Base-by-base conservation (phyloP, 1,140 invertebrate genomes). In the Drosophila nigromelanica region DNA sequence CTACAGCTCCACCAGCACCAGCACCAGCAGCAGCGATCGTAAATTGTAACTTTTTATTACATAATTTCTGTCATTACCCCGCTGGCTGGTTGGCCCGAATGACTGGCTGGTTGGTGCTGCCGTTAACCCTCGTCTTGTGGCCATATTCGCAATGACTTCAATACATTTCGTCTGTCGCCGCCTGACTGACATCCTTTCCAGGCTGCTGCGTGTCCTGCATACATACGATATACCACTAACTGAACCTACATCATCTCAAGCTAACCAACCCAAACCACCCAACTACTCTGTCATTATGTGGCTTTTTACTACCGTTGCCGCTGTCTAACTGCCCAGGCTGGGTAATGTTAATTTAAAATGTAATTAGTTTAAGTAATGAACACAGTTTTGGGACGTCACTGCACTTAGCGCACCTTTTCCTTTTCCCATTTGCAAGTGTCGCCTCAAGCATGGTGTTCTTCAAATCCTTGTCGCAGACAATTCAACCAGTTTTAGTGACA, bases 21-120 rank as follows among this genome's bases (percentile, higher is more conserved):
- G 37, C 37, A 42, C 14, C 48, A 63, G 55, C 40, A 72, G 64
- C 52, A 62, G 78, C 75, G 89, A 90, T 86, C 86, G 86, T 90
- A 90, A 90, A 90, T 86, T 90, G 80, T 90, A 85, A 89, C 86
- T 86, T 90, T 90, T 90, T 90, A 90, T 90, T 90, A 90, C 80
- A 90, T 90, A 90, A 90, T 90, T 90, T 90, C 86, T 90, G 86
- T 90, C 86, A 90, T 90, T 90, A 90, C 76, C 71, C 76, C 50
- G 69, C 74, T 77, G 86, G 73, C 55, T 78, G 73, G 67, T 14
- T 47, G 62, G 39, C 37, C 18, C 42, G 10, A 45, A 42, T 27
- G 48, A 45, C 39, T 33, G 55, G 55, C 59, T 43, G 51, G 45
- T 56, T 66, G 52, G 40, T 18, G 61, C 55, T 51, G 67, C 52